Conservation (phyloP, 2,888 invertebrate genomes). For the Pteria penguin region DNA sequence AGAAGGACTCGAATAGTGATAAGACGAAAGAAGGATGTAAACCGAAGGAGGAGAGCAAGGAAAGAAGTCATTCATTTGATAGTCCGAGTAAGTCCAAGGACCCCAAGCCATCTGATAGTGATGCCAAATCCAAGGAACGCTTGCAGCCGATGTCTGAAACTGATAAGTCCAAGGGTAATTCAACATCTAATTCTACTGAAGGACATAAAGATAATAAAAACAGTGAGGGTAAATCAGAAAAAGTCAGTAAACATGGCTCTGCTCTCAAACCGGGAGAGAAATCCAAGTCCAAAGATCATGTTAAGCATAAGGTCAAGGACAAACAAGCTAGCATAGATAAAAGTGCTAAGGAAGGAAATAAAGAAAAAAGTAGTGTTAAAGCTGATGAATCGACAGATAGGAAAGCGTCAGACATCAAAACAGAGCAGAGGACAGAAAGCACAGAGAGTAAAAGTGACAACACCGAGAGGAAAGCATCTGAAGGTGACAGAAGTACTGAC, state of each 20-base stretch:
- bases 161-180: slow-evolving; percentile 18
- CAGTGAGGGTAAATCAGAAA: slow-evolving; percentile 1
- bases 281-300: slow-evolving; percentile 21
- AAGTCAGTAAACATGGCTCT: slow-evolving; percentile 19
- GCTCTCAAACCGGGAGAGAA: neutral
- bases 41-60: slow-evolving; percentile 11
- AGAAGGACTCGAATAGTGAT: slow-evolving; percentile 25
- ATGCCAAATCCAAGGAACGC: slow-evolving; percentile 18
- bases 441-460: slow-evolving; percentile 22
- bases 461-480: slow-evolving; percentile 16
- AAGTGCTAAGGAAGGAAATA: slow-evolving; percentile 15
- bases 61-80: slow-evolving; percentile 9
- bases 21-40: slow-evolving; percentile 7
- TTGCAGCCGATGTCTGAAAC: slow-evolving; percentile 1
- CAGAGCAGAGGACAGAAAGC: slow-evolving; percentile 17
- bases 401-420: slow-evolving; percentile 1
- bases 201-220: slow-evolving; percentile 8
- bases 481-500: slow-evolving; percentile 18
- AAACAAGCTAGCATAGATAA: slow-evolving; percentile 23
- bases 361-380: slow-evolving; percentile 11
- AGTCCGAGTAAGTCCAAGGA: slow-evolving; percentile 8
- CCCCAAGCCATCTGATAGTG: slow-evolving; percentile 8
- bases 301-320: slow-evolving; percentile 27
- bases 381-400: slow-evolving; percentile 5
- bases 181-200: neutral